These are phyloP conservation scores for Oreochromis grahami DNA, from an alignment of 2,797 vertebrate species.

Conservation along the genomic window DNA sequence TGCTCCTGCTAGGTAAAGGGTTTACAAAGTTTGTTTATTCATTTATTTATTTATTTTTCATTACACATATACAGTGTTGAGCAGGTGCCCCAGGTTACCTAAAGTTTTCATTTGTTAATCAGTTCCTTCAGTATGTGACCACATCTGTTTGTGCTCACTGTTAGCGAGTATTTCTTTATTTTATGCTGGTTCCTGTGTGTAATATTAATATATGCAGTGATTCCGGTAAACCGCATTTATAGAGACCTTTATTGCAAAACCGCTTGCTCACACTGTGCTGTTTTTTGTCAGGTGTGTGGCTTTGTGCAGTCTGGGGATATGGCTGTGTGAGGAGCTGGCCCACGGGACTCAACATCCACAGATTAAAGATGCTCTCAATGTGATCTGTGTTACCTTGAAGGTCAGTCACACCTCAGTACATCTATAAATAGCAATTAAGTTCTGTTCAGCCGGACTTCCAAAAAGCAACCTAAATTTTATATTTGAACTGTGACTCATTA, in stretches of 20 bases:
- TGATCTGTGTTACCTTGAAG: conserved; percentile 97
- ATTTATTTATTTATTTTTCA: background rate
- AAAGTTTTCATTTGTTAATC: background rate
- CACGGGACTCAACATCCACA: conserved; percentile 91
- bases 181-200: background rate
- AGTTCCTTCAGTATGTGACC: background rate
- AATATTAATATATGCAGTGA: background rate
- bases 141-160: background rate
- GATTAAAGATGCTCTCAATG: conserved; percentile 97
- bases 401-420: conserved; percentile 62
- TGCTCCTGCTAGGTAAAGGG: conserved; percentile 88
- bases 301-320: conserved; percentile 96
- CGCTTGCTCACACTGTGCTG: background rate
- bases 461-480: background rate
- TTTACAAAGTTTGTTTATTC: background rate
- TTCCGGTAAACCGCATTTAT: background rate
- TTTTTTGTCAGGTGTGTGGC: conserved; percentile 86
- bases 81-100: background rate
- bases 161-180: background rate
- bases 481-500: background rate
- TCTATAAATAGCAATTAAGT: background rate
- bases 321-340: conserved; percentile 95
- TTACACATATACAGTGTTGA: background rate
- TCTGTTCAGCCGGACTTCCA: background rate
- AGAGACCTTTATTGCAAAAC: background rate